Base-by-base conservation (phyloP, 2,797 vertebrate genomes). In the Coccyzus lansbergi region DNA sequence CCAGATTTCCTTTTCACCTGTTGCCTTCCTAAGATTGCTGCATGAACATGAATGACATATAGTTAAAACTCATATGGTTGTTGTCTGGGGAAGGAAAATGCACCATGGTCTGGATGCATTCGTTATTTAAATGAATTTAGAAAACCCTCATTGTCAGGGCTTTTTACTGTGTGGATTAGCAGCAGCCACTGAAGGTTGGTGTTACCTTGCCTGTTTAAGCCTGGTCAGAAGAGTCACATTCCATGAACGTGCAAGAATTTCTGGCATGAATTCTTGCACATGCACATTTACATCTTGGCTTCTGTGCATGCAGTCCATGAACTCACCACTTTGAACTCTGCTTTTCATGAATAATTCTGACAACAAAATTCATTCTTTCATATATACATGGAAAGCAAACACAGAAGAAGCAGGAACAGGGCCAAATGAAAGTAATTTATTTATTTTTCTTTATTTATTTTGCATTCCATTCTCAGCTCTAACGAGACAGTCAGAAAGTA, bases 221-320 rank as follows among this genome's bases (percentile, higher is more conserved):
- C 76, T 83, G 70, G 89, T 97, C 72, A 75, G 86, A 88, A 83
- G 29, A 93, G 83, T 86, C 52, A 89, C 84, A 91, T 93, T 92
- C 72, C 84, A 78, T 13, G 34, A 78, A 95, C 6, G 83, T 95
- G 83, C 93, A 94, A 90, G 93, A 94, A 93, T 93, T 96, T 92
- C 88, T 96, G 88, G 77, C 86, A 88, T 52, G 86, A 87, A 63
- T 88, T 94, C 74, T 92, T 92, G 55, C 75, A 87, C 89, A 88
- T 91, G 89, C 72, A 92, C 74, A 94, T 93, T 93, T 94, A 76
- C 88, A 85, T 93, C 93, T 94, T 93, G 94, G 74, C 92, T 93
- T 84, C 89, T 88, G 56, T 48, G 82, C 55, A 12, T 83, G 82
- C 65, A 83, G 46, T 87, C 78, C 38, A 10, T 91, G 84, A 4